Base-by-base conservation (phyloP, 2,797 vertebrate genomes). In the Brachyalestes nurse region DNA sequence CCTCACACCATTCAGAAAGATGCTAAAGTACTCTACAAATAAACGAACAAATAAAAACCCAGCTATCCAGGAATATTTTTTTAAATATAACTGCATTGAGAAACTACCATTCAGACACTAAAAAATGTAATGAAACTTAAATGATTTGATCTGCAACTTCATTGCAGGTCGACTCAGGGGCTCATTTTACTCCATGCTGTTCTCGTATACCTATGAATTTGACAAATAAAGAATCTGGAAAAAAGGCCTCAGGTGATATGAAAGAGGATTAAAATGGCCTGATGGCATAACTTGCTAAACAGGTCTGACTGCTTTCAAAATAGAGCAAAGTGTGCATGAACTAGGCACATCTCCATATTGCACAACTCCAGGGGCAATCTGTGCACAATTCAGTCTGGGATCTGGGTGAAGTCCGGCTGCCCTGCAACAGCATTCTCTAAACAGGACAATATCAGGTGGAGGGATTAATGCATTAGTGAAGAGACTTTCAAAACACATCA, bases 391-490 rank as follows among this genome's bases (percentile, higher is more conserved):
- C 45, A 34, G 40, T 23, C 72, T 13, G 40, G 6, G 1, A 19
- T 13, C 49, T 53, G 75, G 70, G 49, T 82, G 70, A 85, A 85
- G 83, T 86, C 75, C 82, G 80, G 58, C 17, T 4, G 23, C 16
- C 53, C 12, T 5, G 21, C 17, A 13, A n/a, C 58, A 21, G 8
- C 34, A 47, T 49, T 49, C 12, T 17, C 28, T 23, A 1, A 67
- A 23, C 16, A 57, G 0, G 6, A 21, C 4, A 70, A 38, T 42
- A 65, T 28, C 14, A 60, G 17, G 3, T 13, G 21, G 23, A 70
- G 14, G 62, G 19, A 28, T 45, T 10, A 69, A 47, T 14, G 5
- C 40, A 34, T 34, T 34, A 34, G 25, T 1, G 13, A 64, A 25
- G 58, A 8, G 12, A 9, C 58, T 5, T 40, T 40, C 21, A 42